Evolutionary conservation across 2,797 vertebrate genomes (phyloP), one percentile per base, ranked within the genome.

Genomic region (Hipposideros larvatus): DNA sequence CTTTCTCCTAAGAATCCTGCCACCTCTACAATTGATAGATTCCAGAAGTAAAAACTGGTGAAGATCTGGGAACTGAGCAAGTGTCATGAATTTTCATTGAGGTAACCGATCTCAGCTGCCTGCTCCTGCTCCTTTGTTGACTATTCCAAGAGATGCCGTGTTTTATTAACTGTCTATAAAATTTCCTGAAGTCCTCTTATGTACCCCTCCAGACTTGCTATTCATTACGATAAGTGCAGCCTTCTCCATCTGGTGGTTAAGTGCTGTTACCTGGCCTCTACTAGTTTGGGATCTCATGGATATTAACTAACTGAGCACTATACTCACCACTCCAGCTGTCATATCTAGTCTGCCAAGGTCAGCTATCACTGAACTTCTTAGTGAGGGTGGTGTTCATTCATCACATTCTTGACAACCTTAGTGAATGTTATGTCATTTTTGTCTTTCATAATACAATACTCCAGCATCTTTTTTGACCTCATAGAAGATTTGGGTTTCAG

Each of bases 151-250:
- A 26, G 59, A 61, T 28, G 11, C 2, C 8, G 26, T 53, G 3
- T 48, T n/a, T 18, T 34, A 57, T 68, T 75, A 71, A 53, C 0
- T 19, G 43, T 22, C 7, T 2, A 15, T 43, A 55, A 57, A 59
- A 53, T 37, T 68, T 7, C 5, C 26, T 43, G 34, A 82, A 71
- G 10, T 18, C 37, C 57, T 2, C 4, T 55, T 92, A 0, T 26
- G 11, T 3, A 15, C 21, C 1, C 18, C 2, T 66, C 2, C 15
- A 91, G 19, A 0, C 26, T 48, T 34, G 7, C 3, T 63, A 11
- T 53, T 65, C 43, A 34, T 59, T 65, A 77, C 3, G n/a, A 13
- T 48, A 63, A 83, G 51, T 66, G 15, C 11, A 34, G 14, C 8
- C 11, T 53, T 68, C 7, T 41, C 34, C 16, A 5, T 73, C 55